Base-by-base conservation (phyloP, 1,140 invertebrate genomes). In the Drosophila busckii region DNA sequence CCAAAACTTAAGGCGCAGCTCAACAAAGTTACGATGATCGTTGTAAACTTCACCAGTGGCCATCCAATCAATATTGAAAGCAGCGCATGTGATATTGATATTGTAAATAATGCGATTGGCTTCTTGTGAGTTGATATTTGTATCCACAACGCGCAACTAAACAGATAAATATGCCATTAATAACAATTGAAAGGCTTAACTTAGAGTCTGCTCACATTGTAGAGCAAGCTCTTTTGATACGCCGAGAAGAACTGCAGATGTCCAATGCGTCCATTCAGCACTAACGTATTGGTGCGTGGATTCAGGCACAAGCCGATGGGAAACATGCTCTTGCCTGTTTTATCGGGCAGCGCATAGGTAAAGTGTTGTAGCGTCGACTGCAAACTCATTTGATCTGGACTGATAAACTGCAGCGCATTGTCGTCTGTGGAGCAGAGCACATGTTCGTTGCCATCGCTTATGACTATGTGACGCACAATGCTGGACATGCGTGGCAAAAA, bases 1-100 rank as follows among this genome's bases (percentile, higher is more conserved):
- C 94, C 94, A 97, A 86, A 96, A 96, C 80, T 96, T 96, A 0
- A 97, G 85, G 25, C 91, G 87, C 1, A 93, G 88, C 88, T 96
- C 93, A 2, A 89, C 87, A 19, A 90, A 89, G 49, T 90, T 86
- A 29, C 88, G 87, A 54, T 91, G 89, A 70, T 91, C 88, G 58
- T 90, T 87, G 63, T 93, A 90, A 32, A 90, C 89, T 87, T 96
- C 94, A 3, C 93, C 89, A 1, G 94, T 95, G 10, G 91, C 93
- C 88, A 96, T 88, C 95, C 95, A 96, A n/a, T 88, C 69, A 28
- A 89, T 88, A 82, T 91, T 92, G 37, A 96, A 89, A 0, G 92
- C 91, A 22, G 93, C 89, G 63, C 90, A 89, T 0, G 89, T 91
- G 0, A 97, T 91, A 70, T 94, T 90, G 2, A 92, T 92, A 80